Percentiles rank a stretch among this genome's conserved stretches.
Evolutionary conservation across 2,113 vertebrate species (phyloP).

Genomic region (Todiramphus chloris): DNA sequence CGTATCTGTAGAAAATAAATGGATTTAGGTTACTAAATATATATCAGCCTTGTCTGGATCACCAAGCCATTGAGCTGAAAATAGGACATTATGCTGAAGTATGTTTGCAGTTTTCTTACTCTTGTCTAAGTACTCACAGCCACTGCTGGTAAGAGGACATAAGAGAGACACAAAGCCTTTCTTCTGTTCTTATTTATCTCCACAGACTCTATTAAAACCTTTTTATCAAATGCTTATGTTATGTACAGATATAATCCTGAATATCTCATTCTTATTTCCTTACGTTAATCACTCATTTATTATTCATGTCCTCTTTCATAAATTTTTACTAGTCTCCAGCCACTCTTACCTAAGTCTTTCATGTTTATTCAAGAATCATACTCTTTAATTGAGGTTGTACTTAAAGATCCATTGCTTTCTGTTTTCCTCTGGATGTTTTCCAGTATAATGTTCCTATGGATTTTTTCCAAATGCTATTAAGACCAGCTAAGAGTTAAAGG

Average conservation of each 20-base stretch:
- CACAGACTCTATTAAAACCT: neutral
- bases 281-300: conserved; percentile 3
- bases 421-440: neutral
- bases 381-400: neutral
- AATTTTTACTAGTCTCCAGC: neutral
- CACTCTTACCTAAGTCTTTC: neutral
- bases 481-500: neutral
- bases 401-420: neutral
- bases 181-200: neutral
- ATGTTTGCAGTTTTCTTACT: neutral
- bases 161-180: neutral
- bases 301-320: conserved; percentile 9
- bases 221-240: neutral
- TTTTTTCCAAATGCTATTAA: neutral
- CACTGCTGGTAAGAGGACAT: neutral
- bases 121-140: neutral
- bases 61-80: neutral
- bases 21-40: neutral
- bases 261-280: neutral
- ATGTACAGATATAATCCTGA: neutral
- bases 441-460: neutral
- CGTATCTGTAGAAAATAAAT: neutral
- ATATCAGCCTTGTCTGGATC: neutral
- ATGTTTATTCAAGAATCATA: conserved; percentile 28
- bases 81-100: neutral